These are phyloP conservation scores for Daphoenositta chrysoptera DNA, from an alignment of 2,113 vertebrate genomes.

Conservation along the genomic window DNA sequence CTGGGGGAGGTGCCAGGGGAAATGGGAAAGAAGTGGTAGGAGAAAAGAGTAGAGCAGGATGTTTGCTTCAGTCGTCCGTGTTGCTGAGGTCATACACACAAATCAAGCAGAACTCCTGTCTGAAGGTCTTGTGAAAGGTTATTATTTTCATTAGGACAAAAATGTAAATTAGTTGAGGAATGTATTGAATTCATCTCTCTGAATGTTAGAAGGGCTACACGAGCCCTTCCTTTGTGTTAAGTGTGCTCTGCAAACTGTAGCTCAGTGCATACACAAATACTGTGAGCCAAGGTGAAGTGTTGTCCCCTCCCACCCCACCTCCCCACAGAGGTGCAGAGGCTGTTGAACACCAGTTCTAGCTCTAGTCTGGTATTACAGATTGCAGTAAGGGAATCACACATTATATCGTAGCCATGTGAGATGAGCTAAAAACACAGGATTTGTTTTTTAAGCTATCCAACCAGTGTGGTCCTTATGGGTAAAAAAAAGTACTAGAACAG, in stretches of 20 bases:
- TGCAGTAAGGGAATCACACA: neutral
- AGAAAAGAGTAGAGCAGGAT: neutral
- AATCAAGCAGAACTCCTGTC: neutral
- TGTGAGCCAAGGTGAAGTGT: neutral
- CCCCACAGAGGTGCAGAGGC: neutral
- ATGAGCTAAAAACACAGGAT: neutral
- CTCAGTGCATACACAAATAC: neutral
- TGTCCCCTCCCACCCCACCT: neutral
- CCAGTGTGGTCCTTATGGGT: neutral
- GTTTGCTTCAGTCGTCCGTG: neutral
- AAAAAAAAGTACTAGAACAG: neutral
- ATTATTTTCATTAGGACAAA: neutral
- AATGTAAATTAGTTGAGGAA: neutral
- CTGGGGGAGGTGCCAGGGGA: neutral
- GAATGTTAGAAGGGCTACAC: neutral
- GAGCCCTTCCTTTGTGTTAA: neutral
- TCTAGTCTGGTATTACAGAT: neutral
- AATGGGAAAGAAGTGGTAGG: neutral
- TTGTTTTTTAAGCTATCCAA: neutral
- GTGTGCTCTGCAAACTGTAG: neutral
- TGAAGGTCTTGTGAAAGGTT: neutral
- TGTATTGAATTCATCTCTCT: neutral
- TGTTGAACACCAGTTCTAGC: neutral
- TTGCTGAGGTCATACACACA: neutral
- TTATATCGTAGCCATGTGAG: neutral